A percentile compares a stretch with the other conserved stretches of the same genome.
Conservation (phyloP, 1,140 invertebrate genomes). For the Argopecten irradians region DNA sequence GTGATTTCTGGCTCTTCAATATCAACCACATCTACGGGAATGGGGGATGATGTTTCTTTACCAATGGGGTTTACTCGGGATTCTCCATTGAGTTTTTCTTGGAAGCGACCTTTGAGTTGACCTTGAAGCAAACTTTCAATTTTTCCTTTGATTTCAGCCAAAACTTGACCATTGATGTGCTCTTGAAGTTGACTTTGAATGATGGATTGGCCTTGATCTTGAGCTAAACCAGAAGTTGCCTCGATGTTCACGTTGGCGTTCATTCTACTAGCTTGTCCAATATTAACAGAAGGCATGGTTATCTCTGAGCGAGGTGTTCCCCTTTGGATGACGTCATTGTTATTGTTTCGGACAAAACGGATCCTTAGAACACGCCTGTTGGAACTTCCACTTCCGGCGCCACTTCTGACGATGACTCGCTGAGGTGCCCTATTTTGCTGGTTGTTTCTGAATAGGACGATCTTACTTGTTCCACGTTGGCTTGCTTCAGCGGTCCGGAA, state of each 20-base stretch:
- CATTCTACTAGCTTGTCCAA: neutral
- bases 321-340: neutral
- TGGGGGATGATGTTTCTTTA: neutral
- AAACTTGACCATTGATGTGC: neutral
- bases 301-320: neutral
- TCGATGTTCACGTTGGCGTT: neutral
- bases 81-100: neutral
- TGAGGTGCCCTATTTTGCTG: neutral
- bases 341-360: neutral
- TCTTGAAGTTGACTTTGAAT: neutral
- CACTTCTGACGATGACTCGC: neutral
- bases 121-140: neutral
- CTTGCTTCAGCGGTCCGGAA: neutral
- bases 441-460: neutral
- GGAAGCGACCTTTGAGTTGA: neutral
- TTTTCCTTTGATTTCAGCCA: neutral
- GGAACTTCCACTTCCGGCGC: neutral
- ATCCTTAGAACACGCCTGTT: neutral
- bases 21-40: neutral
- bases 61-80: neutral
- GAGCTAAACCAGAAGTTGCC: neutral
- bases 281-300: neutral
- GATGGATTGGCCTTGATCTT: neutral
- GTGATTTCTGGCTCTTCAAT: neutral
- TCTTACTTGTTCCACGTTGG: neutral